Evolutionary conservation across 2,113 vertebrate species (phyloP).

Genomic region (Camelus bactrianus): DNA sequence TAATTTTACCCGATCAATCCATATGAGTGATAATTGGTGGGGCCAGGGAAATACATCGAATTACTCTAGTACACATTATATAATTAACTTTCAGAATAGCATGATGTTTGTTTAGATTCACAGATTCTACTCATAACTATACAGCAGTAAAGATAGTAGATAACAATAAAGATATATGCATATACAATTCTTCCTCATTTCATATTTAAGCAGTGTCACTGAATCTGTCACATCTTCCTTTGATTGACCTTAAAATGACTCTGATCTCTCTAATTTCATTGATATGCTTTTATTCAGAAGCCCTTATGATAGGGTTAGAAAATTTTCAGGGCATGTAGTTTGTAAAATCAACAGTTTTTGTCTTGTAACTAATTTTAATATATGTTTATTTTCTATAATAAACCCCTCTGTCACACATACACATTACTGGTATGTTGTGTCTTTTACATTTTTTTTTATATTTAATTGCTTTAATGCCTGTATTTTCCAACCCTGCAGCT

Average conservation of each 20-base stretch:
- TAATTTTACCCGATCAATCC: background rate
- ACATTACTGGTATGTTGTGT: constrained; percentile 60
- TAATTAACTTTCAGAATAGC: background rate
- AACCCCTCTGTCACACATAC: constrained; percentile 51
- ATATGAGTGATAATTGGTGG: background rate
- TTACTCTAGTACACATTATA: background rate
- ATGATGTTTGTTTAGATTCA: background rate
- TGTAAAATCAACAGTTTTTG: constrained; percentile 66
- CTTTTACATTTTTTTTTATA: constrained; percentile 50
- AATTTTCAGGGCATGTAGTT: constrained; percentile 28
- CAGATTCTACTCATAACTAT: background rate
- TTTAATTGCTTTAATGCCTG: constrained; percentile 73
- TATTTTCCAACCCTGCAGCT: constrained; percentile 74
- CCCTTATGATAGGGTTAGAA: background rate
- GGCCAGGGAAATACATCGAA: background rate
- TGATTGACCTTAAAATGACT: background rate
- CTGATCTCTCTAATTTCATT: constrained; percentile 18
- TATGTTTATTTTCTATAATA: constrained; percentile 69
- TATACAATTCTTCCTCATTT: background rate
- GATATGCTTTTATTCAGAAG: constrained; percentile 6
- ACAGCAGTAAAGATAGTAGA: background rate
- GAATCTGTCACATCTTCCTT: background rate
- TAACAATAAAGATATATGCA: background rate
- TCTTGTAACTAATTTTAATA: constrained; percentile 69
- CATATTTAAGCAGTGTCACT: background rate